Conservation (phyloP, 1,140 invertebrate species). For the Propsilocerus akamusi region DNA sequence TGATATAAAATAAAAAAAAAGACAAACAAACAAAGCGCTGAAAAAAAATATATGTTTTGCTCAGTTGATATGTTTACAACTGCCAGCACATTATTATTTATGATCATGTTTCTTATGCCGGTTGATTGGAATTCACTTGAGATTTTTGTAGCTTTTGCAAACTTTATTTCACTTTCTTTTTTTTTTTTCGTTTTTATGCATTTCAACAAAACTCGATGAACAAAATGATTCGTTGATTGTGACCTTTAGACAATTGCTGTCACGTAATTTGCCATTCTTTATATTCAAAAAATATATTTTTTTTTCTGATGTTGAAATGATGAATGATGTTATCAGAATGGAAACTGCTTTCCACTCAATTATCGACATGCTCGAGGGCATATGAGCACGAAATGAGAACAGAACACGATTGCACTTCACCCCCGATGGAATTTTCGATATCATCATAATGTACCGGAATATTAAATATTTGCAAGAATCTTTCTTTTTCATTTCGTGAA, state of each 20-base stretch:
- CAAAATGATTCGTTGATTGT: neutral
- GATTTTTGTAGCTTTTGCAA: neutral
- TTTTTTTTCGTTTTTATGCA: neutral
- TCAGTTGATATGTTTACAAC: neutral
- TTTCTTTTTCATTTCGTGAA: no score
- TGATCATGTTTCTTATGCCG: neutral
- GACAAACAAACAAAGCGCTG: neutral
- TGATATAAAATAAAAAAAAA: neutral
- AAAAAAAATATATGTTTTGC: neutral
- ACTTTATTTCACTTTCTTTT: neutral
- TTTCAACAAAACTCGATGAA: neutral
- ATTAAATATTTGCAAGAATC: no score
- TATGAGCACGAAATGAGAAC: no score
- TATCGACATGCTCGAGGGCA: no score
- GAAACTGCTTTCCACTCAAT: no score
- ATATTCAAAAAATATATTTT: neutral
- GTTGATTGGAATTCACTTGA: neutral
- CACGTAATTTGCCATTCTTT: no score
- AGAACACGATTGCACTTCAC: no score
- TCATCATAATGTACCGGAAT: no score
- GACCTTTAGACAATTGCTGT: neutral
- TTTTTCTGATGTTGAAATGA: no score
- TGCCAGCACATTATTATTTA: neutral
- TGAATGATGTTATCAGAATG: no score
- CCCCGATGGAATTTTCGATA: no score